Evolutionary conservation across 2,888 invertebrate species (phyloP).

Genomic region (Drosophila testacea): DNA sequence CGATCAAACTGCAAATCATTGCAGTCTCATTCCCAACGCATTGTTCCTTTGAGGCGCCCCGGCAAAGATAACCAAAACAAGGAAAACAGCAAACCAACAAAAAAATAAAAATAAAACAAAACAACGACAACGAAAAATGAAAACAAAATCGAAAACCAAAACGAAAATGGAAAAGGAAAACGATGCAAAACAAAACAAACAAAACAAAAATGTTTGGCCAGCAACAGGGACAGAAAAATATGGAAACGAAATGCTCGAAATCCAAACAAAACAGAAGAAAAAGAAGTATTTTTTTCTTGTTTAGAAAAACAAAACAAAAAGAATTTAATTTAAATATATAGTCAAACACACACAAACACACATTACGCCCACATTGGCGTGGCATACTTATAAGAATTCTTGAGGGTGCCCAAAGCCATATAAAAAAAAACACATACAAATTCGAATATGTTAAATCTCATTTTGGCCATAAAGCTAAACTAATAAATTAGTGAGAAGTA

Average conservation of each 20-base stretch:
- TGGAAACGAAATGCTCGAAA: constrained; percentile 23
- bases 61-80: constrained; percentile 21
- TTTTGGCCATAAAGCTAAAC: constrained; percentile 35
- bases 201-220: constrained; percentile 27
- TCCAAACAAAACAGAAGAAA: constrained; percentile 23
- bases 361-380: neutral
- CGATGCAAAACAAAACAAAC: constrained; percentile 28
- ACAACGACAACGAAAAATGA: neutral
- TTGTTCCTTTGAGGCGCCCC: constrained; percentile 25
- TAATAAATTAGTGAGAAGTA: constrained; percentile 49
- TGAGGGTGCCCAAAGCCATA: constrained; percentile 2
- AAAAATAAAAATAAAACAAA: constrained; percentile 2
- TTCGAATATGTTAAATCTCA: constrained; percentile 26
- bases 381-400: neutral
- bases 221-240: constrained; percentile 19
- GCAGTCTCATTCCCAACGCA: constrained; percentile 3
- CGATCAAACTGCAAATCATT: neutral
- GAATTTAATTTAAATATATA: constrained; percentile 41
- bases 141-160: constrained; percentile 6
- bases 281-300: constrained; percentile 5
- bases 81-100: constrained; percentile 14
- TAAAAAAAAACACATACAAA: neutral
- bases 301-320: constrained; percentile 11
- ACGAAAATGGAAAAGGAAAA: constrained; percentile 10
- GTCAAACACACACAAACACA: neutral